Conservation (phyloP, 1,140 invertebrate genomes). For the Diorhabda carinulata region DNA sequence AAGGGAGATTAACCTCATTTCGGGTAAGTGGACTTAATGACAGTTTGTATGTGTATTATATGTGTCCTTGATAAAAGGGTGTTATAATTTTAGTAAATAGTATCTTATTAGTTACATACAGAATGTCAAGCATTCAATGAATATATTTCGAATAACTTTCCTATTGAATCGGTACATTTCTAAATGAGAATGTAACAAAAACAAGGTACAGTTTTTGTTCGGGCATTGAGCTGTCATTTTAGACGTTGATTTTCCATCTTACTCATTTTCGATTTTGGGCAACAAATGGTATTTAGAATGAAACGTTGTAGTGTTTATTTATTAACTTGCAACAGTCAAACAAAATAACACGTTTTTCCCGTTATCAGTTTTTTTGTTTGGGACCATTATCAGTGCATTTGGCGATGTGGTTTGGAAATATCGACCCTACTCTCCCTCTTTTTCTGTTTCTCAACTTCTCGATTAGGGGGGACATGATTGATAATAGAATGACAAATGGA, state of each 20-base stretch:
- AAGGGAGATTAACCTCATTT: slow-evolving; percentile 40
- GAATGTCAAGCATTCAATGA: background rate
- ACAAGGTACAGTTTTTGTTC: background rate
- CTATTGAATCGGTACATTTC: background rate
- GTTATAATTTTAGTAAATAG: slow-evolving; percentile 23
- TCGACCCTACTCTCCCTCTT: slow-evolving; percentile 15
- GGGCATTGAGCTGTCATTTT: slow-evolving; percentile 13
- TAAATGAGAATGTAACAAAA: background rate
- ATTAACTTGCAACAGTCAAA: background rate
- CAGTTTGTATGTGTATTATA: slow-evolving; percentile 39
- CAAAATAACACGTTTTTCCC: background rate
- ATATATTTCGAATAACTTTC: background rate
- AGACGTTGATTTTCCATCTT: slow-evolving; percentile 17
- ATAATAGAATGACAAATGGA: slow-evolving; percentile 12
- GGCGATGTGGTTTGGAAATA: slow-evolving; percentile 18
- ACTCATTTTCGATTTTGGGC: slow-evolving; percentile 6
- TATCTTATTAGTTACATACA: slow-evolving; percentile 2
- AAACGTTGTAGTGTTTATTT: background rate
- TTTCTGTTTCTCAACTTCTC: slow-evolving; percentile 7
- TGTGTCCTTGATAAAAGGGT: slow-evolving; percentile 41
- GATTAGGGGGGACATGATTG: slow-evolving; percentile 5
- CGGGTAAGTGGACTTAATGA: slow-evolving; percentile 36
- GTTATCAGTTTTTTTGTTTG: background rate
- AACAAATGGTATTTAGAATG: background rate
- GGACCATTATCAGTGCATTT: slow-evolving; percentile 8